Evolutionary conservation across 2,888 invertebrate genomes (phyloP), one percentile per base, ranked within the genome.

Genomic region (Drosophila infuscata): DNA sequence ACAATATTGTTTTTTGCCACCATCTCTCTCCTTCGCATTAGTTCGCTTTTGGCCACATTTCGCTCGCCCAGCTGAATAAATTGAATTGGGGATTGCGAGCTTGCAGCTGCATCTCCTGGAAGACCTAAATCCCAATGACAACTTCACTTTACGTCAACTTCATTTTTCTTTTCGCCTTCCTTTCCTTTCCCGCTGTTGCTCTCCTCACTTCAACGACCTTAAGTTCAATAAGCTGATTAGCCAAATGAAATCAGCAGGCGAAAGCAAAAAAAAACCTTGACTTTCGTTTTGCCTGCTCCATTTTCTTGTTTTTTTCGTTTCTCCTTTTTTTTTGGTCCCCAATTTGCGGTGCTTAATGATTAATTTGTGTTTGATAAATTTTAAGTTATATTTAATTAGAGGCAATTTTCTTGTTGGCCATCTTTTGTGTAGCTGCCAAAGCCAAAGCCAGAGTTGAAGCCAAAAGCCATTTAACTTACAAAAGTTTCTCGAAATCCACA

Each of bases 181-280:
- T 57, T 52, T 51, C 36, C 36, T 38, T 25, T 33, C 43, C 30
- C 29, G n/a, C 36, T 12, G 35, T 57, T n/a, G 20, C 63, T 46
- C 46, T 49, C 15, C 32, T 36, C 32, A 5, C 3, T 3, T 9
- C 30, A 15, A 41, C 20, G 70, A 70, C 70, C 84, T 84, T 64
- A 82, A 89, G 82, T 77, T 87, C 88, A 87, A 89, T 89, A 88
- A 85, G 89, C 89, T 82, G 85, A 85, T 89, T 87, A 89, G 79
- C 85, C 70, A 74, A 85, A 87, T 79, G 76, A 87, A 85, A 81
- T 81, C 83, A 81, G 66, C 77, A 74, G 66, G 69, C 70, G 60
- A 70, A 81, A 71, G 66, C 67, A 78, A 66, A 74, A 73, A 73
- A 67, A 53, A 46, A 25, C 69, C 57, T 48, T 53, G 41, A 62